A percentile compares a stretch with the other conserved stretches of the same genome.
These are phyloP conservation scores for Microcebus tavaratra DNA, from an alignment of 2,113 vertebrate species.

Conservation along the genomic window DNA sequence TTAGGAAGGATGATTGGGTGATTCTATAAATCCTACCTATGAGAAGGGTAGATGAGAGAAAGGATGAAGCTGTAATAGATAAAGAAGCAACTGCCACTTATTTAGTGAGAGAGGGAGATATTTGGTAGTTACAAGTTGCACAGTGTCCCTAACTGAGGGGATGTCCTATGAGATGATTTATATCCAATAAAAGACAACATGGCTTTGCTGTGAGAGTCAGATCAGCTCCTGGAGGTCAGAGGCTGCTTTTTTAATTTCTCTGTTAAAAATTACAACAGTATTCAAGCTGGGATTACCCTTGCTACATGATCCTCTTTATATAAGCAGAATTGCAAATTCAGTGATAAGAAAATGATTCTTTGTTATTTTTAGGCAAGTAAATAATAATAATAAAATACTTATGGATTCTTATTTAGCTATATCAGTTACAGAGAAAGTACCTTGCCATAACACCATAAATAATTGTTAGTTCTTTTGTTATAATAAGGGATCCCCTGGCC, in stretches of 20 bases:
- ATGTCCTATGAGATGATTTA: not conserved
- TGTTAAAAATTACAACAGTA: slow-evolving; percentile 64
- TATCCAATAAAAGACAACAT: not conserved
- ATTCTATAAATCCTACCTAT: not conserved
- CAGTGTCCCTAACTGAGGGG: not conserved
- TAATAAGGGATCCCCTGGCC: not conserved
- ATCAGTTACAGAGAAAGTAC: not conserved
- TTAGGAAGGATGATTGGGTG: no score
- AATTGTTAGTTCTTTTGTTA: not conserved
- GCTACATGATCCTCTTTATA: slow-evolving; percentile 74
- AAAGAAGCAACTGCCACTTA: not conserved
- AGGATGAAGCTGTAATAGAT: not conserved
- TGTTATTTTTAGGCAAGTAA: not conserved
- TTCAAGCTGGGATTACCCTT: slow-evolving; percentile 70
- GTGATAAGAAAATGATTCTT: slow-evolving; percentile 67
- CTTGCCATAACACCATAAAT: not conserved
- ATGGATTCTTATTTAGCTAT: not conserved
- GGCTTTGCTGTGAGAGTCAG: not conserved
- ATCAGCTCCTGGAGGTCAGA: not conserved
- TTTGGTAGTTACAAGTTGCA: not conserved
- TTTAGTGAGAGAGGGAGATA: not conserved
- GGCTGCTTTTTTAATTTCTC: not conserved
- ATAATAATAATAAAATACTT: not conserved
- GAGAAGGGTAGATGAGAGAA: not conserved
- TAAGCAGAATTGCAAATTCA: slow-evolving; percentile 78